Percentiles rank a stretch among this genome's conserved stretches.
Conservation (phyloP, 1,140 invertebrate genomes). For the Anadara kagoshimensis region DNA sequence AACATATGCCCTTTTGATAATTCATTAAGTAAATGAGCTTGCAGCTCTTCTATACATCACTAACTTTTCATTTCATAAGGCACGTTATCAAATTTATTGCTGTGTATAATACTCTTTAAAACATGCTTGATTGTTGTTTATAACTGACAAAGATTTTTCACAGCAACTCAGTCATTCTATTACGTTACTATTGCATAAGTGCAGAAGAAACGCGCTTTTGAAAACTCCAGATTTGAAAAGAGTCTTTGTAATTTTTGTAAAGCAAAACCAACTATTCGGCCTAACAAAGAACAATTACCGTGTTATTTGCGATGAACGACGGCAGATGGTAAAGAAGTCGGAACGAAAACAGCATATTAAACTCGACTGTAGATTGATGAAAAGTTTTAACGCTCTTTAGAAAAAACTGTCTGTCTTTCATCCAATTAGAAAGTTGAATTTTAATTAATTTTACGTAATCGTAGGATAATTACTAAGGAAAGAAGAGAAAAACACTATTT, state of each 20-base stretch:
- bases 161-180: no score
- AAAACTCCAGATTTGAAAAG: slow-evolving; percentile 20
- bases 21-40: no score
- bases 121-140: no score
- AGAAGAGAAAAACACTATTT: neutral
- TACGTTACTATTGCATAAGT: no score
- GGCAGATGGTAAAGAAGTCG: slow-evolving; percentile 14
- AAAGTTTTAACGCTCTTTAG: slow-evolving; percentile 6
- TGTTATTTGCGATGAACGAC: slow-evolving; percentile 12
- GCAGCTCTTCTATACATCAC: no score
- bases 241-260: slow-evolving; percentile 19
- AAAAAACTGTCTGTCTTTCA: neutral
- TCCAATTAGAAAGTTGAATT: slow-evolving; percentile 22
- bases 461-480: no score
- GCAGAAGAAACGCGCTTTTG: slow-evolving; percentile 2
- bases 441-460: slow-evolving; percentile 29
- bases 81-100: no score
- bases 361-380: neutral
- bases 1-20: no score
- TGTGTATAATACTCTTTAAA: no score
- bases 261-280: slow-evolving; percentile 14
- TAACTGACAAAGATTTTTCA: no score
- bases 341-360: no score
- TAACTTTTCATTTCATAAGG: no score
- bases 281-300: slow-evolving; percentile 27